A percentile compares a stretch with the other conserved stretches of the same genome.
phyloP scores from a whole-genome alignment of 2,113 vertebrate species.

The Argyrosomus japonicus region DNA sequence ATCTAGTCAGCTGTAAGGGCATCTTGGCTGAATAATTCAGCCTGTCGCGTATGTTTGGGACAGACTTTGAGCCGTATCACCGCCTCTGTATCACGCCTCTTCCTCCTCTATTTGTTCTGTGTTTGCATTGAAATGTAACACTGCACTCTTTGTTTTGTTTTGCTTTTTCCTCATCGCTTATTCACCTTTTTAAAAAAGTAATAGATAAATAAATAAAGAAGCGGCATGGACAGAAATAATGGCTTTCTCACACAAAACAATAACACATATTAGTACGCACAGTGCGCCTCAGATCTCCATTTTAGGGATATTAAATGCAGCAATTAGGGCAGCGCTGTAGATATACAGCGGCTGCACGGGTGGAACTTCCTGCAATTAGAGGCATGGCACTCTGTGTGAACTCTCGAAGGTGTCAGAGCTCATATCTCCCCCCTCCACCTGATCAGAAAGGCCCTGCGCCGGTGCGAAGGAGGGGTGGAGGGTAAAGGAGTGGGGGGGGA shows the following conservation, averaged over 20 bases:
- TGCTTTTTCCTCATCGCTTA: slow-evolving; percentile 50
- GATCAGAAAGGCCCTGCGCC: slow-evolving; percentile 84
- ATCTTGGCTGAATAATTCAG: slow-evolving; percentile 43
- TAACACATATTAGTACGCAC: slow-evolving; percentile 66
- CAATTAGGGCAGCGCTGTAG: slow-evolving; percentile 77
- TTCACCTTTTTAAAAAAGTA: slow-evolving; percentile 39
- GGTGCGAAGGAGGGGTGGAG: slow-evolving; percentile 69
- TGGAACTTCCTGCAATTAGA: slow-evolving; percentile 84
- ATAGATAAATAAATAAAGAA: slow-evolving; percentile 62
- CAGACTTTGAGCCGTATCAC: slow-evolving; percentile 20
- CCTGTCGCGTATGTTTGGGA: slow-evolving; percentile 13
- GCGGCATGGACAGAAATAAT: slow-evolving; percentile 56
- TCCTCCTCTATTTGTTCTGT: slow-evolving; percentile 25
- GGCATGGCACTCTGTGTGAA: slow-evolving; percentile 85
- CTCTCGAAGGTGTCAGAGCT: slow-evolving; percentile 84
- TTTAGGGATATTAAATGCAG: slow-evolving; percentile 83
- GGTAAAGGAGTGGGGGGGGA: slow-evolving; percentile 54
- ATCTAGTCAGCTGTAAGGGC: slow-evolving; percentile 55
- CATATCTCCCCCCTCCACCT: slow-evolving; percentile 84
- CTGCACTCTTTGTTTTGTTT: slow-evolving; percentile 35
- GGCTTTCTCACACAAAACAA: slow-evolving; percentile 54
- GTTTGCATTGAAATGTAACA: slow-evolving; percentile 40
- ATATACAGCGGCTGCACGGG: slow-evolving; percentile 65
- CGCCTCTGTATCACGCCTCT: not conserved
- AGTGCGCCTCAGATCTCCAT: slow-evolving; percentile 76